Base-by-base conservation (phyloP, 2,888 invertebrate species). In the Willowsia nigromaculata region DNA sequence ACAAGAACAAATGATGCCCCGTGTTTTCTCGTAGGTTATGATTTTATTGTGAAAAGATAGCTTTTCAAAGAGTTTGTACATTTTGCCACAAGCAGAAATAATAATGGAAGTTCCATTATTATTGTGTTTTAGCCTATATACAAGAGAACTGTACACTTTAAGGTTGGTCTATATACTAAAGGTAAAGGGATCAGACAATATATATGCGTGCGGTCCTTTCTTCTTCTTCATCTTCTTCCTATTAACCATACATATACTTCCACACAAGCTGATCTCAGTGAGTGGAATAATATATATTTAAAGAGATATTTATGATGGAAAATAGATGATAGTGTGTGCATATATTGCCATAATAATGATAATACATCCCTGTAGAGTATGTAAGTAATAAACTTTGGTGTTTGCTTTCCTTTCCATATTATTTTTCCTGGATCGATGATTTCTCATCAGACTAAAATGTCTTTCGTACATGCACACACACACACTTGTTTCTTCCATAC, bases 361-460 rank as follows among this genome's bases (percentile, higher is more conserved):
- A 43, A 37, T 71, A 71, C 27, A 59, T 37, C 68, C 68, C 68
- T 71, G 68, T 71, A 18, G 56, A 56, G 80, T 40, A 81, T 62
- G 37, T 40, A 68, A 82, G 88, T 88, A 88, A 88, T 88, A 88
- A 88, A 88, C 43, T 82, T 68, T 85, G 80, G 81, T 89, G 85
- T 85, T 81, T 89, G 82, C 89, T 85, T 85, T 85, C 81, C 65
- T 76, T 89, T 83, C 33, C 83, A 86, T 89, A 88, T 91, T 88
- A 90, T 86, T 91, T 89, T 91, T 89, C 81, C 84, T 85, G 89
- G 92, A 92, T 92, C 92, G 92, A 92, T 92, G 90, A 89, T 91
- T 91, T 92, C 92, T 92, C 92, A 92, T 92, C 92, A 92, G 89
- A 80, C 91, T 91, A 92, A 92, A 92, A 92, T 92, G 89, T 91